Conservation (phyloP, 2,888 invertebrate species). For the Pheosia gnoma region DNA sequence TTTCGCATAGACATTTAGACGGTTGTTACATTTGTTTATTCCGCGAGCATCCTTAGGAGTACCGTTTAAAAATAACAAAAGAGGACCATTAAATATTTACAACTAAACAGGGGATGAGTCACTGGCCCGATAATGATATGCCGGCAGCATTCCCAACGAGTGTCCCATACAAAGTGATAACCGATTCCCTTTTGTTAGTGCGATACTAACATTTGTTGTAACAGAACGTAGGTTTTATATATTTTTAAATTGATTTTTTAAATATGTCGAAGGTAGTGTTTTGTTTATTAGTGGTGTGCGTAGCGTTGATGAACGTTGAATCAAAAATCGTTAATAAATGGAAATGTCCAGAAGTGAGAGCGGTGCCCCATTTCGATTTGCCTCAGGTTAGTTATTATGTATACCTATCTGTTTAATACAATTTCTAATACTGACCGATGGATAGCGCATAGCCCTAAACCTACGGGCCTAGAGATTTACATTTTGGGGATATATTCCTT, state of each 20-base stretch:
- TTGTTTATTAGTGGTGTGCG: constrained; percentile 44
- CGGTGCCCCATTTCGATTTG: constrained; percentile 91
- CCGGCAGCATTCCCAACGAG: constrained; percentile 68
- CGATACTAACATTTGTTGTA: constrained; percentile 58
- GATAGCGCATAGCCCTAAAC: too few relatives aligned
- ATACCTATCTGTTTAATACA: neutral
- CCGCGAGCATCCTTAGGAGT: constrained; percentile 13
- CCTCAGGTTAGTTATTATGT: constrained; percentile 79
- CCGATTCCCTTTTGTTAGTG: constrained; percentile 76
- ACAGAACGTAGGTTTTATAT: constrained; percentile 51
- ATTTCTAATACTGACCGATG: too few relatives aligned
- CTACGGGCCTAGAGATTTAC: too few relatives aligned
- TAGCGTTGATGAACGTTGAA: constrained; percentile 39
- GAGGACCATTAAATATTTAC: constrained; percentile 41
- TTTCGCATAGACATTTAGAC: constrained; percentile 6
- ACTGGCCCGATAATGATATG: constrained; percentile 73
- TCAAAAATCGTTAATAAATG: constrained; percentile 84
- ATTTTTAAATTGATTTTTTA: constrained; percentile 3
- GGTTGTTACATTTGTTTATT: constrained; percentile 10
- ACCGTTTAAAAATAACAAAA: constrained; percentile 28
- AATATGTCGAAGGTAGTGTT: constrained; percentile 44
- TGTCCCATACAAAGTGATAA: constrained; percentile 80
- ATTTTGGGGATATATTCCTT: too few relatives aligned
- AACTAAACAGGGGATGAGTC: constrained; percentile 51
- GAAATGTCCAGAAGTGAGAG: constrained; percentile 91